Percentiles rank a stretch among this genome's conserved stretches.
These are phyloP conservation scores for Drosophila persimilis DNA, from an alignment of 1,140 invertebrate genomes.

Conservation along the genomic window DNA sequence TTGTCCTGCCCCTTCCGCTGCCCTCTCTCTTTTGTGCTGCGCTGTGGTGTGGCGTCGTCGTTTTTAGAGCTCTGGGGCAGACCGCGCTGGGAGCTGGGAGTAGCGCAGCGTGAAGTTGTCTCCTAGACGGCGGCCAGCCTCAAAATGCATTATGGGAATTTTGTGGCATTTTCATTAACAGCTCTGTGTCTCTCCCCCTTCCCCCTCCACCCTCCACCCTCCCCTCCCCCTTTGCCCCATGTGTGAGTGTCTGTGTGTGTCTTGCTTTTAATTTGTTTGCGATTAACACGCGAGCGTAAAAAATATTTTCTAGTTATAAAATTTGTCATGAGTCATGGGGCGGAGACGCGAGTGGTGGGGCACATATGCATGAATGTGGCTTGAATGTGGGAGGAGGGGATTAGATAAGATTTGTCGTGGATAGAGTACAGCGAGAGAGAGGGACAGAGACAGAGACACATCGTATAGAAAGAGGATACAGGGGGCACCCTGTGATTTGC, in stretches of 20 bases:
- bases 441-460: too few relatives aligned
- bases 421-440: not conserved
- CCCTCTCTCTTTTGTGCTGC: too few relatives aligned
- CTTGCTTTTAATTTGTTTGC: constrained; percentile 71
- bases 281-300: constrained; percentile 70
- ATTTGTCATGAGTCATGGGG: constrained; percentile 30
- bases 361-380: too few relatives aligned
- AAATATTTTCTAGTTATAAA: constrained; percentile 42
- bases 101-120: constrained; percentile 72
- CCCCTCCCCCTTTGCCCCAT: constrained; percentile 5
- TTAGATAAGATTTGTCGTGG: constrained; percentile 27
- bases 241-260: constrained; percentile 21
- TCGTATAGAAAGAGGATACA: too few relatives aligned
- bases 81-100: constrained; percentile 1
- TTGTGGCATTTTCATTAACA: constrained; percentile 82
- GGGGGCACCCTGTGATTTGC: too few relatives aligned
- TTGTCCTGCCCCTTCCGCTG: constrained; percentile 12
- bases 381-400: not conserved
- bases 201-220: too few relatives aligned
- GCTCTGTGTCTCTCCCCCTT: constrained; percentile 9
- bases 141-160: constrained; percentile 79
- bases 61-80: constrained; percentile 13
- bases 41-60: not conserved
- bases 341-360: not conserved
- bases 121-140: constrained; percentile 46